Conservation (phyloP, 2,113 vertebrate species). For the Rana temporaria region DNA sequence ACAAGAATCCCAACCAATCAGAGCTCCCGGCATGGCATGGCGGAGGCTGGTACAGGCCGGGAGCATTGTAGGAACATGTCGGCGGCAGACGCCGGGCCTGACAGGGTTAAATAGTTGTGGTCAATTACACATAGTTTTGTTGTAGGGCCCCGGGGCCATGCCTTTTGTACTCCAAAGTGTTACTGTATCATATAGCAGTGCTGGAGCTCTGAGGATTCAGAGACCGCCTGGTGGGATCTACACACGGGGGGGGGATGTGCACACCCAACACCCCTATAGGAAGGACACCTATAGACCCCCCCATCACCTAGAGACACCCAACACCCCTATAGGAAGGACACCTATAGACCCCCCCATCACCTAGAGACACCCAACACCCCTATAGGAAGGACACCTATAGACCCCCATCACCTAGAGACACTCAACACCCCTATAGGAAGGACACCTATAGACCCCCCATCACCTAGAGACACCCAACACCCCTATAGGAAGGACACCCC, state of each 20-base stretch:
- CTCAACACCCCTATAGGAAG: no score
- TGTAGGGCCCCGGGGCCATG: constrained; percentile 18
- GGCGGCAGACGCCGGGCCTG: not conserved
- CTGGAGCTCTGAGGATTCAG: not conserved
- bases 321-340: no score
- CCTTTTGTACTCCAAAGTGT: constrained; percentile 6
- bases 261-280: no score
- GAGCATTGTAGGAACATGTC: constrained; percentile 29
- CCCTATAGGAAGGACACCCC: no score
- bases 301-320: no score
- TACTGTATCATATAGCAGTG: not conserved
- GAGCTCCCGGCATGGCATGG: not conserved
- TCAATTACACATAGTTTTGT: constrained; percentile 18
- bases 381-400: no score
- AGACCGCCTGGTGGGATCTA: not conserved
- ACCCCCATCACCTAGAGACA: no score
- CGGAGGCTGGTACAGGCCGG: constrained; percentile 3
- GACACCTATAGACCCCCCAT: no score
- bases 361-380: no score
- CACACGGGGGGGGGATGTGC: not conserved
- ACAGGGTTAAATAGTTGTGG: constrained; percentile 16
- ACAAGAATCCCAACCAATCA: constrained; percentile 10
- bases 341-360: no score
- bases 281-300: no score
- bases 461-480: no score